phyloP scores from a whole-genome alignment of 2,888 invertebrate genomes.

The Lasioglossum zephyrum region DNA sequence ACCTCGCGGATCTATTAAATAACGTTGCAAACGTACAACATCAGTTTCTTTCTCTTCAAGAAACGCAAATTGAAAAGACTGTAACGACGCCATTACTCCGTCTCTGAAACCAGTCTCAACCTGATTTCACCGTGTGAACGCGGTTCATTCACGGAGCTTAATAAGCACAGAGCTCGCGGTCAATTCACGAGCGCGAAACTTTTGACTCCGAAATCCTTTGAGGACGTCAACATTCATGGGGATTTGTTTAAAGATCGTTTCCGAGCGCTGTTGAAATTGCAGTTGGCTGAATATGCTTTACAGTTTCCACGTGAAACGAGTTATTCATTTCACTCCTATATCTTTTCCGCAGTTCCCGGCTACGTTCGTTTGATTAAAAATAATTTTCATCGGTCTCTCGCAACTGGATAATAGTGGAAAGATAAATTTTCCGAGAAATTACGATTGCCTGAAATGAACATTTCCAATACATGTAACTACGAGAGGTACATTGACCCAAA shows the following conservation, averaged over 20 bases:
- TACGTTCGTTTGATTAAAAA: neutral
- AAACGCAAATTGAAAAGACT: neutral
- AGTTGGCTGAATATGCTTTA: neutral
- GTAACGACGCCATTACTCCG: neutral
- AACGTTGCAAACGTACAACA: too few relatives aligned
- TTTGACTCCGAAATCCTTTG: neutral
- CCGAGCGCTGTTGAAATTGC: neutral
- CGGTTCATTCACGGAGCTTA: conserved; percentile 17
- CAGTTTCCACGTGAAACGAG: neutral
- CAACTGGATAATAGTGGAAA: too few relatives aligned
- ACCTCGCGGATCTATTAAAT: too few relatives aligned
- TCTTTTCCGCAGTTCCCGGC: too few relatives aligned
- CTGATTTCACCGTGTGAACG: conserved; percentile 25
- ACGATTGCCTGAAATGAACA: too few relatives aligned
- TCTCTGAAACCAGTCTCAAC: neutral
- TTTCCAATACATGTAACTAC: too few relatives aligned
- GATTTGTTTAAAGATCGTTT: neutral
- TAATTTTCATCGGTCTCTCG: too few relatives aligned
- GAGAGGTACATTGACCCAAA: too few relatives aligned
- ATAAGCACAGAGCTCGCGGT: conserved; percentile 5
- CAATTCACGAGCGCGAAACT: neutral
- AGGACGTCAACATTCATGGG: conserved; percentile 11
- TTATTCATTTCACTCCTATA: neutral
- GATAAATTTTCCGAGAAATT: too few relatives aligned
- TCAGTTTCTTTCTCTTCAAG: neutral